A percentile compares a stretch with the other conserved stretches of the same genome.
Evolutionary conservation across 2,888 invertebrate genomes (phyloP).

Genomic region (Hyppa rectilinea): DNA sequence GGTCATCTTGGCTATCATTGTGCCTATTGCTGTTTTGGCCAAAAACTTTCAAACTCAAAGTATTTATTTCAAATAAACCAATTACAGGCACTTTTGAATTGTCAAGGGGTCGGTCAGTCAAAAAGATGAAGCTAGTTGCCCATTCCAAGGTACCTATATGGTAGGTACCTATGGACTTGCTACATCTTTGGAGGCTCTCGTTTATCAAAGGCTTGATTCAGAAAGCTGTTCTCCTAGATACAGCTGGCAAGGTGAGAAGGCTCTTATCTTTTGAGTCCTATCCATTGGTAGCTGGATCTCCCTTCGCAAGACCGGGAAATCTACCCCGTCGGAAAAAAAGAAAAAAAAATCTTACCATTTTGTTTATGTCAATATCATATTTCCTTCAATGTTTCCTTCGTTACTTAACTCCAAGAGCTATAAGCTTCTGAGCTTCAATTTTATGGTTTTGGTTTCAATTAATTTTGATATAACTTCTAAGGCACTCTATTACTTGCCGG

Average conservation of each 20-base stretch:
- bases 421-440: conserved; percentile 42
- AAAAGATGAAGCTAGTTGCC: no score
- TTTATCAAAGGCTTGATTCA: not conserved
- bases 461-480: conserved; percentile 52
- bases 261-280: not conserved
- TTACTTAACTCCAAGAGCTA: conserved; percentile 9
- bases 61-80: no score
- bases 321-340: not conserved
- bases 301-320: not conserved
- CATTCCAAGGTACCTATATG: no score
- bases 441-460: conserved; percentile 55
- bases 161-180: no score
- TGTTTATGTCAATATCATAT: conserved; percentile 21
- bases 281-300: not conserved
- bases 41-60: no score
- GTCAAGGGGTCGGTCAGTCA: no score
- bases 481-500: not conserved
- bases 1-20: not conserved
- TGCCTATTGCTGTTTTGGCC: not conserved
- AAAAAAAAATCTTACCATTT: conserved; percentile 56
- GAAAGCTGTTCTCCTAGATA: not conserved
- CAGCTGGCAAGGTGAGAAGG: not conserved
- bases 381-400: conserved; percentile 4
- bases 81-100: no score
- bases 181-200: not conserved